A percentile compares a stretch with the other conserved stretches of the same genome.
Evolutionary conservation across 2,888 invertebrate genomes (phyloP).

Genomic region (Halictus ligatus): DNA sequence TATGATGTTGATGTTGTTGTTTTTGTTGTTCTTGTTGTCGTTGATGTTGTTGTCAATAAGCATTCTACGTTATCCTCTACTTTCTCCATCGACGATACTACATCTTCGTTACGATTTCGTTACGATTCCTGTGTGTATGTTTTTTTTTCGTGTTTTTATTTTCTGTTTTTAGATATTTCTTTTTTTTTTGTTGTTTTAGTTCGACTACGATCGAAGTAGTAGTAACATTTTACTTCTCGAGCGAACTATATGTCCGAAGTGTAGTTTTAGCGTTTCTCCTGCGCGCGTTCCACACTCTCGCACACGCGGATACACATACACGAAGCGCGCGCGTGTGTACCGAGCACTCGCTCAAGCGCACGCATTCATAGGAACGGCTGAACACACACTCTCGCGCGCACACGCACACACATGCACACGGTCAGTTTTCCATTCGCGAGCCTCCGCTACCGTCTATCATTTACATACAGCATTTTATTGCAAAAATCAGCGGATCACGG

Average conservation of each 20-base stretch:
- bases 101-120: constrained; percentile 51
- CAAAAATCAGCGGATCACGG: constrained; percentile 67
- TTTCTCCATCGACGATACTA: constrained; percentile 57
- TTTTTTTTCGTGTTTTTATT: constrained; percentile 24
- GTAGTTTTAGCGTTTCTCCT: constrained; percentile 38
- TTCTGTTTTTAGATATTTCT: constrained; percentile 7
- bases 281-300: constrained; percentile 12
- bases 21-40: constrained; percentile 15
- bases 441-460: constrained; percentile 53
- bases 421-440: constrained; percentile 29
- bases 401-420: background rate
- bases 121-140: constrained; percentile 27
- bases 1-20: background rate
- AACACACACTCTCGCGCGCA: background rate
- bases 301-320: constrained; percentile 1
- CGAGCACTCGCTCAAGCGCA: constrained; percentile 19
- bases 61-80: constrained; percentile 60
- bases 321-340: background rate
- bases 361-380: constrained; percentile 19
- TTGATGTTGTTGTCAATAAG: constrained; percentile 43
- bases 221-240: constrained; percentile 46
- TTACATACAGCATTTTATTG: constrained; percentile 64
- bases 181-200: constrained; percentile 13
- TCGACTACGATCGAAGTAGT: constrained; percentile 52
- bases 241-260: constrained; percentile 28